Evolutionary conservation across 2,113 vertebrate genomes (phyloP).

Genomic region (Pao palembangensis): DNA sequence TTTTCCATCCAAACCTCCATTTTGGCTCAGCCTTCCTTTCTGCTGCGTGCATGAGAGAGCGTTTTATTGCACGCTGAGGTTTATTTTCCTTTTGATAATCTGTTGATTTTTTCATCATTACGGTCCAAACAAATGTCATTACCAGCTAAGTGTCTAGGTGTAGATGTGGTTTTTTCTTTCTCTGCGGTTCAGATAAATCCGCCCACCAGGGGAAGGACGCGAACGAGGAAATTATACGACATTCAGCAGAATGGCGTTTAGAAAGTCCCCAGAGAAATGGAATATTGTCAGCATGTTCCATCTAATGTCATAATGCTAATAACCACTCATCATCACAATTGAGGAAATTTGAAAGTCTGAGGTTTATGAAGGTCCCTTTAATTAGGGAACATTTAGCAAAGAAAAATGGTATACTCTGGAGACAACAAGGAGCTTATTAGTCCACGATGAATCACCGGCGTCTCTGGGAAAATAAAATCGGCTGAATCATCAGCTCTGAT

Average conservation of each 20-base stretch:
- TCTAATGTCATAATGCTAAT: constrained; percentile 40
- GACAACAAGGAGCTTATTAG: constrained; percentile 49
- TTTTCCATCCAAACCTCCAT: too few species aligned
- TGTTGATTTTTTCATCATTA: constrained; percentile 3
- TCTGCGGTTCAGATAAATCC: constrained; percentile 14
- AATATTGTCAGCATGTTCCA: constrained; percentile 24
- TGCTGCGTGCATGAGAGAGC: neutral
- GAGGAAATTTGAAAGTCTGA: constrained; percentile 37
- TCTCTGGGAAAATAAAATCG: constrained; percentile 51
- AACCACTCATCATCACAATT: constrained; percentile 47
- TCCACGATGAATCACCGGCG: constrained; percentile 51
- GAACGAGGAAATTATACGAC: constrained; percentile 19
- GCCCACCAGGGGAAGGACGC: constrained; percentile 13
- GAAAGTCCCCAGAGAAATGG: constrained; percentile 25
- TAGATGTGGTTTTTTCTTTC: neutral
- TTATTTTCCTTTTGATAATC: neutral
- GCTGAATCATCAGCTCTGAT: constrained; percentile 50
- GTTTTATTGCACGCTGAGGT: neutral
- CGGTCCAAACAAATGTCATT: constrained; percentile 11
- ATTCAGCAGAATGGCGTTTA: constrained; percentile 22
- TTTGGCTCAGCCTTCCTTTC: too few species aligned
- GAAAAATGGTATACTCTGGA: constrained; percentile 49
- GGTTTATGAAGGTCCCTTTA: constrained; percentile 46
- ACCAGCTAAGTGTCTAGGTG: neutral
- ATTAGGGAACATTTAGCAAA: constrained; percentile 50